A percentile compares a stretch with the other conserved stretches of the same genome.
Evolutionary conservation across 2,797 vertebrate species (phyloP).

Genomic region (Crocidura indochinensis): DNA sequence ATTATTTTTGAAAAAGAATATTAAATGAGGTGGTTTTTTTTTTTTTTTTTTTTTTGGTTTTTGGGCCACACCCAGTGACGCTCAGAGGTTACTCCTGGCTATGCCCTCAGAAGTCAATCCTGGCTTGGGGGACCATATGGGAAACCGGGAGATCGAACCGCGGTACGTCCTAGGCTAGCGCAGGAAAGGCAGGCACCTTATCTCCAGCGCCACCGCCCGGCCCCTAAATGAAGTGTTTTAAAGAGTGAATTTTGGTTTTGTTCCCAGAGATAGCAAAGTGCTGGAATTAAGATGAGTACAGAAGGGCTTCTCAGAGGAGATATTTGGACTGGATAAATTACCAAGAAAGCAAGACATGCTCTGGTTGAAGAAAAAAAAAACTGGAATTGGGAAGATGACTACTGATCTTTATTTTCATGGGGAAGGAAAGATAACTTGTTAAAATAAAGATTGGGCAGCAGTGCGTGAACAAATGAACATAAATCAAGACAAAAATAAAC

Average conservation of each 20-base stretch:
- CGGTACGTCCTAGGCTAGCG: too few species aligned
- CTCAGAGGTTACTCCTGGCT: too few species aligned
- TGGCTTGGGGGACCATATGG: too few species aligned
- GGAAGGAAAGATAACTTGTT: not conserved
- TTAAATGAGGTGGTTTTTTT: too few species aligned
- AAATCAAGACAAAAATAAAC: slow-evolving; percentile 5
- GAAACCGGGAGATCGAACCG: too few species aligned
- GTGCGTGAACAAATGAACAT: not conserved
- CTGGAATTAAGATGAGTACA: not conserved
- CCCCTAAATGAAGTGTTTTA: slow-evolving; percentile 1
- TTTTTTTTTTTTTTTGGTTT: too few species aligned
- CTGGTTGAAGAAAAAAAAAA: not conserved
- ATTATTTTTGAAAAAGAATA: slow-evolving; percentile 18
- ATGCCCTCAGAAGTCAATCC: too few species aligned
- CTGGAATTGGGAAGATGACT: not conserved
- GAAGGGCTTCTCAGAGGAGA: not conserved
- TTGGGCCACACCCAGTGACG: too few species aligned
- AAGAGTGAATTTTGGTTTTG: slow-evolving; percentile 34
- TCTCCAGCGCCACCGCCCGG: too few species aligned
- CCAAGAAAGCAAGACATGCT: not conserved
- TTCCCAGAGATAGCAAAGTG: slow-evolving; percentile 23
- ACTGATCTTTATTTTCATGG: slow-evolving; percentile 27
- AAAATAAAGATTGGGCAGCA: slow-evolving; percentile 22
- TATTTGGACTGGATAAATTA: not conserved
- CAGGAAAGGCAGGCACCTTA: too few species aligned